phyloP scores from a whole-genome alignment of 2,113 vertebrate species.

The Columba livia region DNA sequence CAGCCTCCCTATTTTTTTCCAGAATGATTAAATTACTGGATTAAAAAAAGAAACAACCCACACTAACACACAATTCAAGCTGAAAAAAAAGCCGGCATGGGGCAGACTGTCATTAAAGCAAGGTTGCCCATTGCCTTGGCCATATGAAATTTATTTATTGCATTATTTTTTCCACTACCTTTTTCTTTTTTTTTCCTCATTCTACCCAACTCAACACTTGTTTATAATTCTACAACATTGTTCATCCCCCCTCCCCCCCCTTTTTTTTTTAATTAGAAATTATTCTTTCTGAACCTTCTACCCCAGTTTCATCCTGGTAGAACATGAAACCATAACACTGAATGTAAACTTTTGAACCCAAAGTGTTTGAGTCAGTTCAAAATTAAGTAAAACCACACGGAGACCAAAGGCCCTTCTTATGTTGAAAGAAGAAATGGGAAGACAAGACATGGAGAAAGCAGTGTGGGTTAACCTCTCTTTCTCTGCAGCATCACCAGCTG shows the following conservation, averaged over 20 bases:
- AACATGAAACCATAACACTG: neutral
- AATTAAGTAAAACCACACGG: neutral
- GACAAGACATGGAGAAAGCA: neutral
- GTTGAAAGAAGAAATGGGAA: conserved; percentile 13
- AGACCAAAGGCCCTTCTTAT: neutral
- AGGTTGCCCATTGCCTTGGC: neutral
- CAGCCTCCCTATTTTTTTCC: neutral
- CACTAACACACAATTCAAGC: neutral
- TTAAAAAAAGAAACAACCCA: neutral
- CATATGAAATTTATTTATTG: neutral
- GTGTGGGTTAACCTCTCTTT: neutral
- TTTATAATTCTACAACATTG: neutral
- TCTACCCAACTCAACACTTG: neutral
- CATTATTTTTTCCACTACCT: neutral
- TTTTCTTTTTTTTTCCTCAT: neutral
- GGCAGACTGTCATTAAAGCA: neutral
- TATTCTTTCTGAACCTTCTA: neutral
- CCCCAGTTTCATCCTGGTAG: neutral
- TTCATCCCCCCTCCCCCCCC: neutral
- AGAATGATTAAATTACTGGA: neutral
- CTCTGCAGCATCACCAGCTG: neutral
- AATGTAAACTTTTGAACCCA: neutral
- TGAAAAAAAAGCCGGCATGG: neutral
- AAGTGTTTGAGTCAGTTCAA: neutral
- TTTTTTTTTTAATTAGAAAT: neutral